These are phyloP conservation scores for Seladonia tumulorum DNA, from an alignment of 2,888 invertebrate species.

Conservation along the genomic window DNA sequence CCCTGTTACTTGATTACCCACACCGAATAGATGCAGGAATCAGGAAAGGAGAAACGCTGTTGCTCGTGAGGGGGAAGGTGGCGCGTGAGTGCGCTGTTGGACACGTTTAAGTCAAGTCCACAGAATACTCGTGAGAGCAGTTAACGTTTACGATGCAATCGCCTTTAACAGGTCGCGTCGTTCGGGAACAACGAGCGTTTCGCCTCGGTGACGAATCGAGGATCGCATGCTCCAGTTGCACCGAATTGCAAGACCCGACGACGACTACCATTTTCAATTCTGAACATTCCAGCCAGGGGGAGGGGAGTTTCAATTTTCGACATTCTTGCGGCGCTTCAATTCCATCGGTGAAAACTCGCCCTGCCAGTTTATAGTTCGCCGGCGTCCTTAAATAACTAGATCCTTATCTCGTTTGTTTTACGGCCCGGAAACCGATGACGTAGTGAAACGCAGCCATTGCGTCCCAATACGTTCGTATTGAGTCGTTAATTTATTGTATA, in stretches of 20 bases:
- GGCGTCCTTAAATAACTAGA: background rate
- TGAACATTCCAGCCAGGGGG: background rate
- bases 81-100: constrained; percentile 48
- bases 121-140: constrained; percentile 69
- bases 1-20: constrained; percentile 72
- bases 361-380: background rate
- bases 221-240: background rate
- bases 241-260: background rate
- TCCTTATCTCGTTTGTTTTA: background rate
- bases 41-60: constrained; percentile 58
- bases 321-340: background rate
- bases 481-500: background rate
- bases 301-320: background rate
- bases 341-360: background rate
- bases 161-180: constrained; percentile 70
- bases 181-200: constrained; percentile 31
- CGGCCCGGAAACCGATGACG: background rate
- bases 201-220: constrained; percentile 40
- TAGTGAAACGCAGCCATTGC: background rate
- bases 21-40: constrained; percentile 72
- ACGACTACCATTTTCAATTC: constrained; percentile 15
- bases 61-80: background rate
- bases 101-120: constrained; percentile 73
- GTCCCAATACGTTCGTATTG: background rate
- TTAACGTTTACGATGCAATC: constrained; percentile 76